Base-by-base conservation (phyloP, 1,140 invertebrate species). In the Forficula auricularia region DNA sequence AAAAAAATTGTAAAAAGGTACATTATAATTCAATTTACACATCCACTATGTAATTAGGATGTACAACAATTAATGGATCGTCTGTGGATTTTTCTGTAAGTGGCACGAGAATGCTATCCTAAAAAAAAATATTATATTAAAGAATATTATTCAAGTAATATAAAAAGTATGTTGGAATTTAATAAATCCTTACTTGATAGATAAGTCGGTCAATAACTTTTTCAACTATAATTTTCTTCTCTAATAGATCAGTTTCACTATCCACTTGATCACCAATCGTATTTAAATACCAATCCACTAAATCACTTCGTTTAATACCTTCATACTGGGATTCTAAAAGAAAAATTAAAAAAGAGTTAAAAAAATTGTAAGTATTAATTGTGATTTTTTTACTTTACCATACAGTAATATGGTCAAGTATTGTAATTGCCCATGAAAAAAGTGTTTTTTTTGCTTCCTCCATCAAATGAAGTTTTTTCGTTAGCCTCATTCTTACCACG, bases 251-350 rank as follows among this genome's bases (percentile, higher is more conserved):
- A 14, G 84, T 82, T 61, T 97, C 92, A 1, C 75, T 74, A 50
- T 96, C 88, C 47, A 96, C 81, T 49, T 88, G 75, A 53, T 79
- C 77, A 50, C 84, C 77, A 47, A 95, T 78, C 58, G 88, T 76
- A 57, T 86, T 79, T 36, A 98, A 65, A 65, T 98, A 98, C 94
- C 94, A 98, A 47, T 81, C 79, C 19, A 98, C 74, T 0, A 99
- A 65, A 43, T 89, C 82, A 50, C 78, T 84, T 49, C 81, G 77
- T 45, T 68, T 72, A 48, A 90, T 71, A 9, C 87, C 87, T 33
- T 66, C 60, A 30, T 42, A 13, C 14, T 38, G 22, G 39, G 20
- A 6, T 30, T 30, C 27, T 35, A 6, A 27, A 19, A 22, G n/a
- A 15, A 43, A 40, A 7, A 34, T 34, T 19, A 31, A 32, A 31